phyloP scores from a whole-genome alignment of 2,797 vertebrate genomes.

The Melanotaenia maccullochi region DNA sequence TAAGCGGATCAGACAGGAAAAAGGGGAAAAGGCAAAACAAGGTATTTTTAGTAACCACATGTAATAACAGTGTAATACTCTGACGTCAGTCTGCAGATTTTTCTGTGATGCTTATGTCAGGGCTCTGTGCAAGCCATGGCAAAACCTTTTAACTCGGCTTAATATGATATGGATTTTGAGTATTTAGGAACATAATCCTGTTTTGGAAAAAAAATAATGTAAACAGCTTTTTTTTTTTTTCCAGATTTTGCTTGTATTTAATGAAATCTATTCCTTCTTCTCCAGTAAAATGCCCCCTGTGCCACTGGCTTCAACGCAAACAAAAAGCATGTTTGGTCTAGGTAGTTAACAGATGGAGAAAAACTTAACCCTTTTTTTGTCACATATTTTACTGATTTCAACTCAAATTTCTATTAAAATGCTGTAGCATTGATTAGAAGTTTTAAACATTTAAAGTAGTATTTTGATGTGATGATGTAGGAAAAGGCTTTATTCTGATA shows the following conservation, averaged over 20 bases:
- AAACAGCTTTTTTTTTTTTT: neutral
- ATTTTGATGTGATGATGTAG: neutral
- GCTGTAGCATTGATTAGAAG: neutral
- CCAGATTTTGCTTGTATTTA: neutral
- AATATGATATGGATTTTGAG: neutral
- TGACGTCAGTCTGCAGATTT: neutral
- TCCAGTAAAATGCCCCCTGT: neutral
- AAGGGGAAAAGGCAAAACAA: neutral
- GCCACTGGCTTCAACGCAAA: too few species aligned
- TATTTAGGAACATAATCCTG: neutral
- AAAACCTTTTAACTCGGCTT: neutral
- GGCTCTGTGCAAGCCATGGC: neutral
- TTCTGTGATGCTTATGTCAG: neutral
- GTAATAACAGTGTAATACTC: neutral
- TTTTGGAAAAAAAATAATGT: neutral
- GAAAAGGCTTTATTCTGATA: neutral
- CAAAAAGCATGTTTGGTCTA: neutral
- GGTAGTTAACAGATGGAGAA: neutral
- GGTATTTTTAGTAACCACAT: conserved; percentile 2
- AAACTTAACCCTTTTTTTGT: neutral
- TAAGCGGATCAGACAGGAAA: conserved; percentile 2
- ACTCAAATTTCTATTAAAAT: too few species aligned
- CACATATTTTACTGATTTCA: too few species aligned
- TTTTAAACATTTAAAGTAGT: neutral
- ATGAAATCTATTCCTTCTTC: neutral